Conservation (phyloP, 2,113 vertebrate genomes). For the Anarrhichthys ocellatus region DNA sequence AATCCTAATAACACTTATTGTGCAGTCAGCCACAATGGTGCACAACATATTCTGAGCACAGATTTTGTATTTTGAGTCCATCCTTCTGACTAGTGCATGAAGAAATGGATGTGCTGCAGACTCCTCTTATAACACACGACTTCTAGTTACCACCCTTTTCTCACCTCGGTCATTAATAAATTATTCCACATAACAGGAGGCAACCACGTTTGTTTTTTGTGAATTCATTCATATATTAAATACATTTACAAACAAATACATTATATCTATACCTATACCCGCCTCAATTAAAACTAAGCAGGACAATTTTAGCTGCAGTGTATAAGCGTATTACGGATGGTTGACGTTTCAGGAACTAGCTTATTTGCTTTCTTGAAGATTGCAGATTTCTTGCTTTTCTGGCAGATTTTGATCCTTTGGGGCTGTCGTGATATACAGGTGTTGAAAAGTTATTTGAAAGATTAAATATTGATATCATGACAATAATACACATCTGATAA, state of each 20-base stretch:
- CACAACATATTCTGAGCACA: neutral
- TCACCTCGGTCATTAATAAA: conserved; percentile 7
- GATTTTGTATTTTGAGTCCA: neutral
- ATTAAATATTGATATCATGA: neutral
- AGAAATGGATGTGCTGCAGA: too few relatives aligned
- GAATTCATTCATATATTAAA: neutral
- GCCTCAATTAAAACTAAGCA: neutral
- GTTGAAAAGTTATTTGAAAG: neutral
- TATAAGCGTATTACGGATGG: too few relatives aligned
- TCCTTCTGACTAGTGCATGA: neutral
- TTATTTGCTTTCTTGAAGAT: neutral
- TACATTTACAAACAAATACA: neutral
- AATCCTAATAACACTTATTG: neutral
- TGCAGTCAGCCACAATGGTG: neutral
- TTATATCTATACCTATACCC: neutral
- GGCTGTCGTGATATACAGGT: too few relatives aligned
- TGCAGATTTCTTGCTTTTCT: too few relatives aligned
- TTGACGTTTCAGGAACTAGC: neutral
- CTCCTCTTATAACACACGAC: conserved; percentile 15
- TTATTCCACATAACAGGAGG: neutral
- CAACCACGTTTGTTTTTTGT: neutral
- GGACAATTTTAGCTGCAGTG: neutral
- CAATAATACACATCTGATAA: neutral
- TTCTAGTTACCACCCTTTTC: neutral
- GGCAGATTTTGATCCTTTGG: too few relatives aligned